Conservation (phyloP, 1,140 invertebrate genomes). For the Arctopsyche grandis region DNA sequence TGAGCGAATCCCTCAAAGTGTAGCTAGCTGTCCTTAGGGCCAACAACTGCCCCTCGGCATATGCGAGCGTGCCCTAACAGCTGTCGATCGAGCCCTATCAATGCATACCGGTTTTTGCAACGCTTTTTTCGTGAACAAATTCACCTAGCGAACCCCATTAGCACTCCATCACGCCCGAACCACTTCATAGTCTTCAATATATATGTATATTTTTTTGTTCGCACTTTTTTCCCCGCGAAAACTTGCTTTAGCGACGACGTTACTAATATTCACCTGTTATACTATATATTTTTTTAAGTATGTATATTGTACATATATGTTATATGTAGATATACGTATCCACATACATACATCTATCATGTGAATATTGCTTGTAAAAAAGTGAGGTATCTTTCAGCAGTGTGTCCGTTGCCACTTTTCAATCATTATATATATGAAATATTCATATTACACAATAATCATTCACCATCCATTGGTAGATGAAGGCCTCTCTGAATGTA, state of each 20-base stretch:
- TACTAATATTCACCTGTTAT: background rate
- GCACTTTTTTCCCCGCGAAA: background rate
- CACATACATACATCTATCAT: background rate
- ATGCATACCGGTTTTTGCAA: slow-evolving; percentile 25
- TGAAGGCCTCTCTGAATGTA: no score
- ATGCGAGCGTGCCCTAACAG: slow-evolving; percentile 40
- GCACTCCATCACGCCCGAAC: slow-evolving; percentile 11
- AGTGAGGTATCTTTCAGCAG: no score
- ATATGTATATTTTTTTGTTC: background rate
- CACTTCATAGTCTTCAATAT: no score
- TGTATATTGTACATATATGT: background rate
- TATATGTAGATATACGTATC: background rate
- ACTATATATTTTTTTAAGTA: background rate
- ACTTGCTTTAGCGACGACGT: background rate
- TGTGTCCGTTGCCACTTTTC: no score
- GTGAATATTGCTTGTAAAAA: no score
- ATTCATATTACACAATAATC: no score
- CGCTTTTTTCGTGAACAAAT: slow-evolving; percentile 1
- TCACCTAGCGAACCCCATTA: slow-evolving; percentile 16
- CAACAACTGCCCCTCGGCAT: slow-evolving; percentile 21
- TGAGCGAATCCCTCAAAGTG: slow-evolving; percentile 36
- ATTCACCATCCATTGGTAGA: no score
- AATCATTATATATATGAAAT: no score
- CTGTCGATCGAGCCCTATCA: slow-evolving; percentile 33
- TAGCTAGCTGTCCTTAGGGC: background rate